Evolutionary conservation across 2,888 invertebrate species (phyloP), one percentile per base, ranked within the genome.

Genomic region (Tenthredo scrophulariae): DNA sequence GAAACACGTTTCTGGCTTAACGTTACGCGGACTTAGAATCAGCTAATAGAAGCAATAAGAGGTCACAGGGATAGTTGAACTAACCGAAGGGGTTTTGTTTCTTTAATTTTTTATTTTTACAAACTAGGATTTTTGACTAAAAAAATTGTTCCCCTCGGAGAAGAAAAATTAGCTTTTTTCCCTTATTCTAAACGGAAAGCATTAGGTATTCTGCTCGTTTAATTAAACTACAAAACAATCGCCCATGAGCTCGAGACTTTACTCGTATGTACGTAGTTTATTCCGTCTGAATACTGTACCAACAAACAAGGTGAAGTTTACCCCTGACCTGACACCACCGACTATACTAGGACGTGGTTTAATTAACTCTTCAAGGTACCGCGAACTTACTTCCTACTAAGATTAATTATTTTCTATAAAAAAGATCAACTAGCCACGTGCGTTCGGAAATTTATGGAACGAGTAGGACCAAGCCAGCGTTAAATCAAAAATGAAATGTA

Each of bases 311-410:
- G 2, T 33, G 29, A 54, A 77, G 77, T 77, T 77, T 4, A 37
- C 10, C 54, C 50, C 50, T 33, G 46, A 77, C 13, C 77, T 77
- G 77, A 77, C 77, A 18, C 77, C 29, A 77, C 77, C 15, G 46
- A 74, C 43, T 43, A 43, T 77, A 50, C 18, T 43, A 74, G 40
- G 54, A 50, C 54, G 50, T 54, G 54, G 77, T 29, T 77, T 77
- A 77, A 77, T 77, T 77, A 77, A 77, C 77, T 77, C 77, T 54
- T 54, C 77, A 29, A 77, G 77, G 77, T 29, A 74, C 40, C 72
- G 26, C 77, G 33, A 74, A 22, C 22, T 40, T 26, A n/a, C 54
- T 54, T 18, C 29, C 77, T 77, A 33, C 33, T 26, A 22, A 77
- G 77, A 77, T 77, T 77, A 77, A 77, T 77, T 77, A 77, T 54